Percentiles rank a stretch among this genome's conserved stretches.
Evolutionary conservation across 2,797 vertebrate genomes (phyloP).

Genomic region (Momotus momota): DNA sequence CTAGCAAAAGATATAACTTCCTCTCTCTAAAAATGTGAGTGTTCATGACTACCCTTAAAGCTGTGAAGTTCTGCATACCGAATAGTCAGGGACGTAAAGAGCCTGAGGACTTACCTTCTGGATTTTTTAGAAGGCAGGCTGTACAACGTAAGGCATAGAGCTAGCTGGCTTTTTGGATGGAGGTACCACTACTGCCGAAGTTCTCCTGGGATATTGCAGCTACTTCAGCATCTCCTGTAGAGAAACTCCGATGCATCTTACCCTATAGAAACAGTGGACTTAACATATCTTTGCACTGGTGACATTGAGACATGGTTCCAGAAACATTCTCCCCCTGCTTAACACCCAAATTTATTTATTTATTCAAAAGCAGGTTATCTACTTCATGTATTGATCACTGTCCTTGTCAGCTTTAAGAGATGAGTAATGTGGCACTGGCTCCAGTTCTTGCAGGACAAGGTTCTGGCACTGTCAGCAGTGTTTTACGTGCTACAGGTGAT

Average conservation of each 20-base stretch:
- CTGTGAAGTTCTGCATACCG: background rate
- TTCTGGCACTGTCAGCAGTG: background rate
- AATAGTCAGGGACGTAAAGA: background rate
- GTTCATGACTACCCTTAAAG: background rate
- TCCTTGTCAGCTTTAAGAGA: background rate
- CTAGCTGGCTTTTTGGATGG: background rate
- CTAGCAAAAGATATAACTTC: background rate
- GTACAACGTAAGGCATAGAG: background rate
- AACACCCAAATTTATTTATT: background rate
- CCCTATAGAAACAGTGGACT: background rate
- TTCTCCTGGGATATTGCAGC: background rate
- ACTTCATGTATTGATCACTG: background rate
- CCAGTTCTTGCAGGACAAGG: background rate
- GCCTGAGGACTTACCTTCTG: background rate
- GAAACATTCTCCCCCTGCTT: background rate
- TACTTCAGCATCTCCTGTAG: background rate
- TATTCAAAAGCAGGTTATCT: background rate
- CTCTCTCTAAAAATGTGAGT: background rate
- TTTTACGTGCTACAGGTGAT: rapidly evolving
- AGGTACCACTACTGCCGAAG: background rate
- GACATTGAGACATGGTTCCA: background rate
- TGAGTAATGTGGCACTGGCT: background rate
- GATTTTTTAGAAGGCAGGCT: background rate
- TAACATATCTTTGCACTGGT: background rate
- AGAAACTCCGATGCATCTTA: background rate